Evolutionary conservation across 2,888 invertebrate species (phyloP), one percentile per base, ranked within the genome.

Genomic region (Empis livida): DNA sequence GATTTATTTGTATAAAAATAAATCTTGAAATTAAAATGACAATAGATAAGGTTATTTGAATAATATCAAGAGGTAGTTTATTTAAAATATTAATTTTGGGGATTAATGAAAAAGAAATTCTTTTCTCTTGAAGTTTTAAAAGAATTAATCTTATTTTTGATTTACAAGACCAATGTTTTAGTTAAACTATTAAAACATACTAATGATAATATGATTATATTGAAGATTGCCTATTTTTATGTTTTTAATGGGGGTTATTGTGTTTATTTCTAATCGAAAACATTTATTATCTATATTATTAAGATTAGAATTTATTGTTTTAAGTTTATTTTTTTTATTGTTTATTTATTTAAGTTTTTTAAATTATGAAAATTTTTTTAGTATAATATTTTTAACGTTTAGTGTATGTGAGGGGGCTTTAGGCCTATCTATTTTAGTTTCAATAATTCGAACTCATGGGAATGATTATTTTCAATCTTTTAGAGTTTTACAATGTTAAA

Each of bases 151-250:
- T 73, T 76, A 75, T 67, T 71, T 73, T 76, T 78, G 76, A 59
- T 76, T 79, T 79, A 80, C 77, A 79, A 79, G 73, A 79, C 73
- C 76, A 77, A 74, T 73, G 70, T 78, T 79, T 78, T 78, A 56
- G 57, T 73, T 78, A 77, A 78, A 78, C 73, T 79, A 77, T 77
- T 74, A 76, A 76, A 75, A 72, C 73, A 16, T 16, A 40, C 10
- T 67, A 72, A 73, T 76, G 71, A 68, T 71, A 68, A 65, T 68
- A 61, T 57, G 61, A 56, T 55, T 70, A 62, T 68, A 70, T 57
- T 65, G 57, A 61, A 51, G 71, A 53, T 56, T 73, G 56, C 61
- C 67, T 62, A 62, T 71, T 61, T 55, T 72, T 65, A 71, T 75
- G 60, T 71, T 68, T 73, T 58, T 75, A 61, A 50, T 71, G 48